Percentiles rank a stretch among this genome's conserved stretches.
Conservation (phyloP, 2,113 vertebrate species). For the Hyperopisus bebe region DNA sequence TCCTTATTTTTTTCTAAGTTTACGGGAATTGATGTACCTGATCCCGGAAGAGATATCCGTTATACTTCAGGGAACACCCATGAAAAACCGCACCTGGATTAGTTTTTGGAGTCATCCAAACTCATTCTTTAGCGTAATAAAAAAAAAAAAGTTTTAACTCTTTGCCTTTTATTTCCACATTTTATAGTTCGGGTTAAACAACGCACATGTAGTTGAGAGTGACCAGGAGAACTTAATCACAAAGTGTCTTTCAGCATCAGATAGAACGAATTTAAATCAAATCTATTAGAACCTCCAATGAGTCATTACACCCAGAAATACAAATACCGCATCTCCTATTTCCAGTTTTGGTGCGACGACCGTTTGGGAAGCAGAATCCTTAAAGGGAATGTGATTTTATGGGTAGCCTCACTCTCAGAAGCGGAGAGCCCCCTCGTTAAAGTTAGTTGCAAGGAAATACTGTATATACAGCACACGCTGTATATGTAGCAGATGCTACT, state of each 20-base stretch:
- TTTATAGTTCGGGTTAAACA: not conserved
- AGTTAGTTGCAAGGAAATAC: not conserved
- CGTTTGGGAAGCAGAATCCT: not conserved
- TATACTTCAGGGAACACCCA: not conserved
- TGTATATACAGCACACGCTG: not conserved
- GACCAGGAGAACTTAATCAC: not conserved
- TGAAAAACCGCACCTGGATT: not conserved
- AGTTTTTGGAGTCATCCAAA: not conserved
- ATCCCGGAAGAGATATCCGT: not conserved
- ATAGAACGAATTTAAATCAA: not conserved
- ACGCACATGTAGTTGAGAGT: not conserved
- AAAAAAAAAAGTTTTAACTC: not conserved
- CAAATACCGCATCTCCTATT: not conserved
- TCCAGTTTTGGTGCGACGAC: not conserved
- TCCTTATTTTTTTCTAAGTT: not conserved
- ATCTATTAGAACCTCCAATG: not conserved
- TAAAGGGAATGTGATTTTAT: not conserved
- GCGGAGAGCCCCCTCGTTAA: not conserved
- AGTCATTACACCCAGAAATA: not conserved
- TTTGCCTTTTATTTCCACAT: not conserved
- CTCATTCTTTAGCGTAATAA: not conserved
- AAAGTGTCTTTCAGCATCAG: not conserved
- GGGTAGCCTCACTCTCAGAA: not conserved
- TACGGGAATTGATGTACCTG: not conserved
- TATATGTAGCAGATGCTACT: not conserved